phyloP scores from a whole-genome alignment of 1,140 invertebrate species.

The Asbolus verrucosus region DNA sequence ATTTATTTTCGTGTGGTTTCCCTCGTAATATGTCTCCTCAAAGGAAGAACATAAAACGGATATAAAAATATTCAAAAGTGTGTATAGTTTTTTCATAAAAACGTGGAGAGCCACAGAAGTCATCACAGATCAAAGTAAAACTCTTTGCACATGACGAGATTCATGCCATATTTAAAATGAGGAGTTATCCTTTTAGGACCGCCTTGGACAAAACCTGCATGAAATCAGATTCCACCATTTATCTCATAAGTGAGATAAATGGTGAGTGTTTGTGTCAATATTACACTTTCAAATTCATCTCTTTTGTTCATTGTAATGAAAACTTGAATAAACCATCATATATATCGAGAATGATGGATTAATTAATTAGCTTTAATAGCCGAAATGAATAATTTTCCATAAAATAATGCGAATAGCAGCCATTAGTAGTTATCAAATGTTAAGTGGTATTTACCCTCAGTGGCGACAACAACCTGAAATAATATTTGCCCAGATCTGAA shows the following conservation, averaged over 20 bases:
- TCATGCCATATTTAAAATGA: too few relatives aligned
- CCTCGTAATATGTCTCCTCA: too few relatives aligned
- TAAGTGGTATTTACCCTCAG: too few relatives aligned
- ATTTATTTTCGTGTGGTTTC: too few relatives aligned
- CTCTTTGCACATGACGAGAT: neutral
- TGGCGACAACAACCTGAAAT: too few relatives aligned
- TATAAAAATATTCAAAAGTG: neutral
- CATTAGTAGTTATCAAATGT: neutral
- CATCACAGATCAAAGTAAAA: conserved; percentile 8
- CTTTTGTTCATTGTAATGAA: neutral
- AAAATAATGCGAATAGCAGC: neutral
- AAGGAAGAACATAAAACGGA: neutral
- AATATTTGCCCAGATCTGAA: too few relatives aligned
- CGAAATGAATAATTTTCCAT: conserved; percentile 9
- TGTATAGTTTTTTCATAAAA: conserved; percentile 2
- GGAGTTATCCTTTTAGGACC: too few relatives aligned
- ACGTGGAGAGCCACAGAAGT: neutral
- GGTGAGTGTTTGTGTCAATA: neutral
- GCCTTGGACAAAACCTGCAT: neutral
- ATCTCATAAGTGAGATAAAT: neutral
- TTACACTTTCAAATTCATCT: neutral
- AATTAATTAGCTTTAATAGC: conserved; percentile 2
- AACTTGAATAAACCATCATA: neutral
- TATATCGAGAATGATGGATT: neutral
- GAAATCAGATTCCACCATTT: too few relatives aligned